phyloP scores from a whole-genome alignment of 2,797 vertebrate species.

The Benthosema pterotum region DNA sequence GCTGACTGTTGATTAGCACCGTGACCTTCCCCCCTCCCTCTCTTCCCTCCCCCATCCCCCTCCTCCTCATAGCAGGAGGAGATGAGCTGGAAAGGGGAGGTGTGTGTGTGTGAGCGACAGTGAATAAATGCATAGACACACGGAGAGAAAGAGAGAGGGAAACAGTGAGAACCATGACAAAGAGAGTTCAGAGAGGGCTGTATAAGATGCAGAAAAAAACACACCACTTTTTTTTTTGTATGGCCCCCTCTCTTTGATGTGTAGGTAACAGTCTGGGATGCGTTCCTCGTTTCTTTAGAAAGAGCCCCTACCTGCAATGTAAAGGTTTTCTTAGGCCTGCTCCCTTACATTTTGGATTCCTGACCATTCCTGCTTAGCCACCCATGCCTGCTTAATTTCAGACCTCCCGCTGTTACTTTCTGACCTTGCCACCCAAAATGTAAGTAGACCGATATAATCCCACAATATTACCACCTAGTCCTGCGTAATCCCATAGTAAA shows the following conservation, averaged over 20 bases:
- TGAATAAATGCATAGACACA: conserved; percentile 23
- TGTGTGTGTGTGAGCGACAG: conserved; percentile 3
- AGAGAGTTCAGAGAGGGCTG: neutral
- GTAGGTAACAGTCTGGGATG: neutral
- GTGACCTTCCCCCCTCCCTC: conserved; percentile 9
- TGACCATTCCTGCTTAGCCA: too few relatives aligned
- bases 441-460: too few relatives aligned
- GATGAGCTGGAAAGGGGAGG: neutral
- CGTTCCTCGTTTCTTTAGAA: neutral
- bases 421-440: too few relatives aligned
- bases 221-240: neutral
- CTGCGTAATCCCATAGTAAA: too few relatives aligned
- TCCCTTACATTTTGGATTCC: too few relatives aligned
- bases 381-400: too few relatives aligned
- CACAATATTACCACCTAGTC: too few relatives aligned
- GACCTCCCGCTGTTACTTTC: too few relatives aligned
- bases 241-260: neutral
- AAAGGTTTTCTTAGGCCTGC: too few relatives aligned
- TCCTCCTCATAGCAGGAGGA: neutral
- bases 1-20: conserved; percentile 15
- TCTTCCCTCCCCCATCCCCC: too few relatives aligned
- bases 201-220: neutral
- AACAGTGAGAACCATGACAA: neutral
- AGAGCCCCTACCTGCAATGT: too few relatives aligned
- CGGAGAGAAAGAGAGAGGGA: neutral